Evolutionary conservation across 2,113 vertebrate species (phyloP), one percentile per base, ranked within the genome.

Genomic region (Oreotragus oreotragus): DNA sequence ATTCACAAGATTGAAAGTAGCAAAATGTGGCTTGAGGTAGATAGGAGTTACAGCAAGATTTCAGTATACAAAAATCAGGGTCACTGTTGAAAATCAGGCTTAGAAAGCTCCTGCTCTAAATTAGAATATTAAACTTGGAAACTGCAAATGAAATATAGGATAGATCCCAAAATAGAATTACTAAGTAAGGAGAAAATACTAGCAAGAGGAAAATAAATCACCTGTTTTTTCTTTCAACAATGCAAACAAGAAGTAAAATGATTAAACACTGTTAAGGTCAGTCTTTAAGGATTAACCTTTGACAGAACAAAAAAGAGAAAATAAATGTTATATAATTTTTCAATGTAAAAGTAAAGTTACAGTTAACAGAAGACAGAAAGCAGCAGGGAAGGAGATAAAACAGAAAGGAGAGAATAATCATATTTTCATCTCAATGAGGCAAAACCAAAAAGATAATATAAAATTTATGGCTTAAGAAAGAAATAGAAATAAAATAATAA

Each of bases 341-440:
- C 3, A 55, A 10, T 9, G 1, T n/a, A 57, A 53, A 88, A 33
- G 7, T 83, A 30, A 39, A 77, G n/a, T 49, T 60, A 15, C 2
- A 36, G 12, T 53, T 30, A 53, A 27, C 23, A 55, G 53, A 49
- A 39, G 12, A 49, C 27, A 51, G 19, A 51, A 13, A 36, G 14
- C 13, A 80, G 30, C 6, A 57, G 9, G 25, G 36, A 30, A 17
- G 49, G 33, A 91, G 33, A 39, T 84, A 36, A 84, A 66, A 25
- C 8, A 43, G 6, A 17, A 23, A 21, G 45, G 58, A 39, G 4
- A 1, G 7, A 19, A 0, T 17, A n/a, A 27, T 84, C 5, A 23
- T 33, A 28, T 80, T 25, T 51, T 47, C 79, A 33, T 64, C 1
- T 17, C 57, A 45, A 49, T 21, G 2, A 70, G 15, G 6, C 15